Evolutionary conservation across 1,140 invertebrate genomes (phyloP).

Genomic region (Polypedilum vanderplanki): DNA sequence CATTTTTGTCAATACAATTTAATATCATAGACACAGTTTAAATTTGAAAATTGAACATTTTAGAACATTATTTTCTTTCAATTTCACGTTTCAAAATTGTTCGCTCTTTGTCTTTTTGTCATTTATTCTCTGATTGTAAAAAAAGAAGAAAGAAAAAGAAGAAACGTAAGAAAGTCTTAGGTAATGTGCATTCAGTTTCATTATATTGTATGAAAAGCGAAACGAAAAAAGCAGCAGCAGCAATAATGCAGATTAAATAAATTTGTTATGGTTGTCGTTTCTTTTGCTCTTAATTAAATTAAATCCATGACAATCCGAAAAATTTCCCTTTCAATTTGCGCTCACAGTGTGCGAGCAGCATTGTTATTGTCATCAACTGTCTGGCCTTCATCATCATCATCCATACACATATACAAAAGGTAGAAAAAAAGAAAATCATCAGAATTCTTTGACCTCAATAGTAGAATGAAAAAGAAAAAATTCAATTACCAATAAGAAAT

Average conservation of each 20-base stretch:
- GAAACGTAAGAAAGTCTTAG: neutral
- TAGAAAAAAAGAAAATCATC: neutral
- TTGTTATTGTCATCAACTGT: constrained; percentile 23
- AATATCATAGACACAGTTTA: neutral
- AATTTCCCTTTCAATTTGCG: constrained; percentile 6
- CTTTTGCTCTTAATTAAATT: constrained; percentile 4
- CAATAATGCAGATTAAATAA: constrained; percentile 14
- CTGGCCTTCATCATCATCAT: constrained; percentile 26
- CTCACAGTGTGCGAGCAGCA: neutral
- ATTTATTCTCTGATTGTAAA: neutral
- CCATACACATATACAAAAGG: neutral
- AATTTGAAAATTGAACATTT: neutral
- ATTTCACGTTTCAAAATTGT: neutral
- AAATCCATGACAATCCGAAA: constrained; percentile 25
- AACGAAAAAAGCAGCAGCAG: neutral
- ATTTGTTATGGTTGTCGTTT: constrained; percentile 27
- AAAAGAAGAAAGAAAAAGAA: too few species aligned
- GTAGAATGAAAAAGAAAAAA: neutral
- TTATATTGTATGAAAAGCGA: neutral
- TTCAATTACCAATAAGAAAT: too few species aligned
- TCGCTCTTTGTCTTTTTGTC: neutral
- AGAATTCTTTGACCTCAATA: neutral
- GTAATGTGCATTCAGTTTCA: constrained; percentile 12
- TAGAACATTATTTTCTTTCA: neutral
- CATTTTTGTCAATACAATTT: neutral